Base-by-base conservation (phyloP, 2,113 vertebrate species). In the Protomyctophum bolini region DNA sequence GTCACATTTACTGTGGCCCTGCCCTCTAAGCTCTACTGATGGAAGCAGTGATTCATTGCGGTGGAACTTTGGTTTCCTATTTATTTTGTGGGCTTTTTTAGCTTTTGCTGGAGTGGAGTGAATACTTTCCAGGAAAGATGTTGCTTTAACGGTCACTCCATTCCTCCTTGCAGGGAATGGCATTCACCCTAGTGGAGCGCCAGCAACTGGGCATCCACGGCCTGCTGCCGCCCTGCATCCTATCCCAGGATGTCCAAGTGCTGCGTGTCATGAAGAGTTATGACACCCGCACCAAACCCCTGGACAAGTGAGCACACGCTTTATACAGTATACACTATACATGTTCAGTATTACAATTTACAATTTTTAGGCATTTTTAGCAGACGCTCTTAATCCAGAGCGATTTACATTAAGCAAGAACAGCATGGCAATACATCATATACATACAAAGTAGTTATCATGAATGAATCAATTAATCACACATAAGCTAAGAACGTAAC, bases 131-230 rank as follows among this genome's bases (percentile, higher is more conserved):
- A 41, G 14, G 7, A 7, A 7, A 57, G 45, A 6, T 2, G 61
- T 50, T 4, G 1, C 55, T 8, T 21, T 81, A 79, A 81, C 15
- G 0, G 1, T 15, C 58, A 41, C 50, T 83, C 2, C 58, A 41
- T 48, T 83, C 2, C 55, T 64, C 77, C 21, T 63, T 72, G 55
- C 83, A 99, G 98, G 97, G 97, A 29, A 99, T 99, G 97, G 97
- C 96, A 7, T 99, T 99, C 83, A 98, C 95, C 0, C 92, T 99
- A 79, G 90, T 98, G 88, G 98, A 99, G 88, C 93, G 98, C 61
- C 85, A 95, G 4, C 97, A 98, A 71, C 93, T 99, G 75, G 98
- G 98, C 70, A 99, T 99, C 88, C 97, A 99, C 0, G 98, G 98
- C 73, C 93, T 99, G 69, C 92, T 99, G 70, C 97, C 98, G 0